Base-by-base conservation (phyloP, 1,140 invertebrate genomes). In the Subanguina moxae region DNA sequence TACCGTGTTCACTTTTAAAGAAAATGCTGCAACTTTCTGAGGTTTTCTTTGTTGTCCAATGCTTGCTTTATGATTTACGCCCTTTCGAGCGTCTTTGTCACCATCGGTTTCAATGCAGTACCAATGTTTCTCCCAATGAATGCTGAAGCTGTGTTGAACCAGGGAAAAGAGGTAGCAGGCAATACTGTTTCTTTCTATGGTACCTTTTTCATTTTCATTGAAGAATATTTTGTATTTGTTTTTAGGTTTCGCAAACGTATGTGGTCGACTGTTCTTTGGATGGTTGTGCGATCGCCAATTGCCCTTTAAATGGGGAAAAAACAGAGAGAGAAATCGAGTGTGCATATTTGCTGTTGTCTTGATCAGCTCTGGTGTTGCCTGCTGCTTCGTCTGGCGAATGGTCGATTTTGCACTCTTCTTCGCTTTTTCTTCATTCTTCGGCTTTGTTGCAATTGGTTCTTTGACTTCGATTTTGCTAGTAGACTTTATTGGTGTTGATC, bases 91-190 rank as follows among this genome's bases (percentile, higher is more conserved):
- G 48, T 52, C 17, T 15, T 52, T 15, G 17, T 7, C 8, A 52
- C 48, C 3, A 90, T 97, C 73, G 94, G 94, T 38, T 97, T 94
- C 86, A 93, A 95, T 83, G 89, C 94, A 77, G 94, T 93, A n/a
- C 75, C 63, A 91, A 93, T 85, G 86, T 95, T 71, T 91, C 3
- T 71, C 28, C 83, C 83, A 21, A 83, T 85, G 70, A 80, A 83
- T 65, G 85, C 83, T 8, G 64, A 76, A 25, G 67, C 75, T 32
- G 76, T 70, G 25, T 70, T 83, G 28, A 80, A 79, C 5, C 76
- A 94, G 43, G 88, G 89, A 9, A 83, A 84, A 28, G 87, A 87
- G 1, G 85, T 88, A 70, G 92, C 93, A 0, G 90, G 92, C 1
- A 90, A 90, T 81, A 85, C 97, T 46, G 82, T 98, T 19, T 95